phyloP scores from a whole-genome alignment of 2,888 invertebrate genomes.

The Salticus scenicus region DNA sequence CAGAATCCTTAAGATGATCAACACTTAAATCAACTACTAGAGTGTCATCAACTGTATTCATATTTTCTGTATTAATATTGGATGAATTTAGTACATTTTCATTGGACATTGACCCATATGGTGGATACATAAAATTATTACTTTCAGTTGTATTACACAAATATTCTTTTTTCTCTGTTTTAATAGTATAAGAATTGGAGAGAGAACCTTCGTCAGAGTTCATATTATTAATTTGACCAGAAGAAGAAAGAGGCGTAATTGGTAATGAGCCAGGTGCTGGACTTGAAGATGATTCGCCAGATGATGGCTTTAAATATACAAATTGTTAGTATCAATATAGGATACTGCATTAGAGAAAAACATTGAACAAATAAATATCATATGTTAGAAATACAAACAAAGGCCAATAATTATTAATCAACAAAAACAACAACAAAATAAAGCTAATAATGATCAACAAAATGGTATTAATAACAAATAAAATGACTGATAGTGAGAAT shows the following conservation, averaged over 20 bases:
- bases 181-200: constrained; percentile 44
- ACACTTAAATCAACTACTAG: constrained; percentile 65
- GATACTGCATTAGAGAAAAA: too few relatives aligned
- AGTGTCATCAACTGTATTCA: constrained; percentile 40
- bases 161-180: constrained; percentile 52
- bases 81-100: constrained; percentile 35
- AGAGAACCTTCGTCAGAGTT: constrained; percentile 57
- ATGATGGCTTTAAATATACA: constrained; percentile 45
- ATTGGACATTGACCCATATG: constrained; percentile 13
- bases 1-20: constrained; percentile 73
- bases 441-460: too few relatives aligned
- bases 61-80: constrained; percentile 29
- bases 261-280: constrained; percentile 66
- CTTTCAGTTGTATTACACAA: constrained; percentile 44
- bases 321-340: too few relatives aligned
- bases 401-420: too few relatives aligned
- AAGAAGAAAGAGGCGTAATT: constrained; percentile 41
- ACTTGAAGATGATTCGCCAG: constrained; percentile 68
- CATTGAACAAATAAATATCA: too few relatives aligned
- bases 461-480: too few relatives aligned
- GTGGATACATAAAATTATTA: constrained; percentile 42
- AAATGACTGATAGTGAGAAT: too few relatives aligned
- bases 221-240: constrained; percentile 56
- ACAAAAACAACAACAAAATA: too few relatives aligned
- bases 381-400: too few relatives aligned